Evolutionary conservation across 1,140 invertebrate species (phyloP).

Genomic region (Drosophila takahashii): DNA sequence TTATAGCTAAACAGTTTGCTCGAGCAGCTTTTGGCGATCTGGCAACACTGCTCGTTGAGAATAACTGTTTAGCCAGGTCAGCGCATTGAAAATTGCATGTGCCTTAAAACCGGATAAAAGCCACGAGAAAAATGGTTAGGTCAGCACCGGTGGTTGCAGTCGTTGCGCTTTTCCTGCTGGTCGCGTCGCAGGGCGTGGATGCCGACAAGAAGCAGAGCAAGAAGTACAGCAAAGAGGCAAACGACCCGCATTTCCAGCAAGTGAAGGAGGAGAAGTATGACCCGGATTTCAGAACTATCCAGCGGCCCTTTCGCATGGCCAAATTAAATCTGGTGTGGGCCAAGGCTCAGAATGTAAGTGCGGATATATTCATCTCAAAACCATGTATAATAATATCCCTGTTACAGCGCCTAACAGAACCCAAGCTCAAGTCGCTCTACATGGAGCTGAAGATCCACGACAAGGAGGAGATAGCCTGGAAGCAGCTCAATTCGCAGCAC

Average conservation of each 20-base stretch:
- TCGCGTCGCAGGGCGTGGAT: slow-evolving; percentile 30
- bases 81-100: slow-evolving; percentile 37
- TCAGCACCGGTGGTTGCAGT: background rate
- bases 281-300: slow-evolving; percentile 86
- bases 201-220: slow-evolving; percentile 72
- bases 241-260: slow-evolving; percentile 64
- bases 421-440: slow-evolving; percentile 93
- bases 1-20: background rate
- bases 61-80: slow-evolving; percentile 57
- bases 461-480: slow-evolving; percentile 94
- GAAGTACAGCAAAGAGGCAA: slow-evolving; percentile 74
- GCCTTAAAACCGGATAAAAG: slow-evolving; percentile 4
- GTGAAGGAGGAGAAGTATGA: slow-evolving; percentile 63
- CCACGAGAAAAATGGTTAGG: slow-evolving; percentile 11
- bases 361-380: too few species aligned
- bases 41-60: slow-evolving; percentile 11
- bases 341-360: slow-evolving; percentile 91
- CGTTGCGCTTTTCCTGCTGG: slow-evolving; percentile 24
- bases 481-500: slow-evolving; percentile 92
- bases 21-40: background rate
- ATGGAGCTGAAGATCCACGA: slow-evolving; percentile 96
- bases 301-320: slow-evolving; percentile 93
- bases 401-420: slow-evolving; percentile 91
- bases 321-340: slow-evolving; percentile 94
- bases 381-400: background rate